A percentile compares a stretch with the other conserved stretches of the same genome.
phyloP scores from a whole-genome alignment of 2,888 invertebrate species.

The Dasypogon diadema region DNA sequence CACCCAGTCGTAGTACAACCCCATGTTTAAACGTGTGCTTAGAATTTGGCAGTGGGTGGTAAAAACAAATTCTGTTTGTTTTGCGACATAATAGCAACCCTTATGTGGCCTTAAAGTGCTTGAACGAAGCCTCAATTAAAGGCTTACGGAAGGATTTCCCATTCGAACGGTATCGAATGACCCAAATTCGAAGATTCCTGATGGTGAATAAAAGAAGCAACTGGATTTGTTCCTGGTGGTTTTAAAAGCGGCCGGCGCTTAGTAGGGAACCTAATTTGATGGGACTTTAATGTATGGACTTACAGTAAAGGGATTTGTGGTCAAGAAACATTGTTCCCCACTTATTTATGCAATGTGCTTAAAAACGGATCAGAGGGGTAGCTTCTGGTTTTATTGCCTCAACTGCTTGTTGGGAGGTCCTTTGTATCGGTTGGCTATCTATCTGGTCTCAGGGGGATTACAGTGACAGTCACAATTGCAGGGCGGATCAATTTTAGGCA shows the following conservation, averaged over 20 bases:
- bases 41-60: not conserved
- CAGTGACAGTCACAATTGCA: no score
- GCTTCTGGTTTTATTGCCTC: not conserved
- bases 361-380: not conserved
- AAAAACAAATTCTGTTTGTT: not conserved
- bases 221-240: constrained; percentile 18
- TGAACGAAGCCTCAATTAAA: constrained; percentile 41
- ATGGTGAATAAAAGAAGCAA: not conserved
- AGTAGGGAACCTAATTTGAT: constrained; percentile 8
- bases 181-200: constrained; percentile 13
- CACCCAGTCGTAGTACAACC: not conserved
- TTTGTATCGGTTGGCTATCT: no score
- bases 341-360: constrained; percentile 24
- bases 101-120: not conserved
- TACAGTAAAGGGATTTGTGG: constrained; percentile 11
- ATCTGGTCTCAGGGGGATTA: no score
- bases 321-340: constrained; percentile 14
- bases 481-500: no score
- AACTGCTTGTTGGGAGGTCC: not conserved
- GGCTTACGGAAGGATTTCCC: constrained; percentile 37
- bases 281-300: constrained; percentile 36
- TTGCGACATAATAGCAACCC: not conserved
- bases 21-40: not conserved
- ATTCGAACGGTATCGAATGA: constrained; percentile 19
- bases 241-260: constrained; percentile 1